Evolutionary conservation across 2,797 vertebrate genomes (phyloP), one percentile per base, ranked within the genome.

Genomic region (Parauchenoglanis ngamensis): DNA sequence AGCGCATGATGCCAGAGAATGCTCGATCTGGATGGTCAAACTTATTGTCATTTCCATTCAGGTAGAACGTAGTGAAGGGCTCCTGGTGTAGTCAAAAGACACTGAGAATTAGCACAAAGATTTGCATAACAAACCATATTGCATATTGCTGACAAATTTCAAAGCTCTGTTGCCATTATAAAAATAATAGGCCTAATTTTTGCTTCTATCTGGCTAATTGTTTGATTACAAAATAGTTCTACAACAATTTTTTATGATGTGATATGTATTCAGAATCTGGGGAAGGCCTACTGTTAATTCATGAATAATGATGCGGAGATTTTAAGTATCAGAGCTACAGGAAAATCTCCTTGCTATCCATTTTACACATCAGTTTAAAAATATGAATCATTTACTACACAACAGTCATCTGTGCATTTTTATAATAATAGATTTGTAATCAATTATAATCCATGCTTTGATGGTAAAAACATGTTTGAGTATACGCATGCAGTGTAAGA

Each of bases 1-100:
- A 97, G 59, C 96, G 96, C 59, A 97, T 96, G 77, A 99, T 97
- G 4, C 98, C 97, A 19, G 98, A 99, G 93, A 99, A 99, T 23
- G 97, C 95, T 94, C 98, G 94, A 87, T 99, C 98, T 2, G 98
- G 96, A 91, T 99, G 97, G 94, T 99, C 98, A 90, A 99, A 99
- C 94, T 98, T 98, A 68, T 93, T 94, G 0, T 98, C 97, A 81
- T 99, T 99, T 88, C 96, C 97, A 86, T 99, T 99, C 92, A 99
- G 97, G 94, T 98, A 98, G 94, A 99, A 99, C 0, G 98, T 99
- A 90, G 97, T 98, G 90, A 99, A 99, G 46, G 98, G 98, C 88
- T 99, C 98, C 98, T 99, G 88, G 54, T 77, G 83, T 89, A 87
- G 85, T 91, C 89, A 89, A 83, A 28, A 83, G 57, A 35, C 23